These are phyloP conservation scores for Rutilus rutilus DNA, from an alignment of 2,113 vertebrate species.

Conservation along the genomic window DNA sequence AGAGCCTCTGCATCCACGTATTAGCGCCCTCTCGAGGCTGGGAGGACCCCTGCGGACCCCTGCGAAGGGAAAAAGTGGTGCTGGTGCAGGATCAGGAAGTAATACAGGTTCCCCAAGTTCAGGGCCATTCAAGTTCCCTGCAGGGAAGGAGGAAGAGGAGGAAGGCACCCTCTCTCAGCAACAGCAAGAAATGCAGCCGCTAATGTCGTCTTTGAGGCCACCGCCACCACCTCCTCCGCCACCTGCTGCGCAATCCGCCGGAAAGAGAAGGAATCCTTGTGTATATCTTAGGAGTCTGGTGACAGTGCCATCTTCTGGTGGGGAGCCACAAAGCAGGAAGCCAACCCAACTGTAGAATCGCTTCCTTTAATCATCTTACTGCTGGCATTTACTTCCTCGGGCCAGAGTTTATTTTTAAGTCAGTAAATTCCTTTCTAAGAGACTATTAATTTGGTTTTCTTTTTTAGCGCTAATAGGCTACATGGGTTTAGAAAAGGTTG, in stretches of 20 bases:
- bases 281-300: constrained; percentile 80
- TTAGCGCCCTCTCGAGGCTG: constrained; percentile 73
- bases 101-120: constrained; percentile 61
- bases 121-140: constrained; percentile 78
- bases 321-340: constrained; percentile 64
- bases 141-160: constrained; percentile 74
- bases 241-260: constrained; percentile 56
- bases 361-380: not conserved
- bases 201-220: constrained; percentile 79
- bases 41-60: constrained; percentile 62
- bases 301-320: constrained; percentile 65
- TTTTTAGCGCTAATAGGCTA: not conserved
- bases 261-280: constrained; percentile 77
- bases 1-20: constrained; percentile 70
- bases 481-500: constrained; percentile 12
- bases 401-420: constrained; percentile 33
- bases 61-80: constrained; percentile 34
- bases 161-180: constrained; percentile 68
- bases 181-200: constrained; percentile 85
- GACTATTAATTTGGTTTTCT: not conserved
- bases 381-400: constrained; percentile 17
- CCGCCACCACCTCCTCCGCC: constrained; percentile 69
- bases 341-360: constrained; percentile 75
- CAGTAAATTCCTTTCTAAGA: not conserved
- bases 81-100: constrained; percentile 35